phyloP scores from a whole-genome alignment of 2,888 invertebrate genomes.

The Clitarchus hookeri region DNA sequence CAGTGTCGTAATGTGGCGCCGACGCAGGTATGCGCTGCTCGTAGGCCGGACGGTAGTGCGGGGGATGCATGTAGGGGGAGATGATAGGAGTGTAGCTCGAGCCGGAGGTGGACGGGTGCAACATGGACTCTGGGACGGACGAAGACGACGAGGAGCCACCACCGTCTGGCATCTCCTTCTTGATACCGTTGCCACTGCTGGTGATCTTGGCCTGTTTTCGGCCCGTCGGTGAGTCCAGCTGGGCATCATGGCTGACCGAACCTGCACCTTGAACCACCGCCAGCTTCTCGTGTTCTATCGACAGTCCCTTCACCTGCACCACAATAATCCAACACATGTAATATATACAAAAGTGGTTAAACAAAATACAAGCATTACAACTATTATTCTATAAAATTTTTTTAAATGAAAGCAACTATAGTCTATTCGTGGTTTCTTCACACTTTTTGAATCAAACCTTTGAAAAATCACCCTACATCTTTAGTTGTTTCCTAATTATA shows the following conservation, averaged over 20 bases:
- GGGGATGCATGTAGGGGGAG: constrained; percentile 57
- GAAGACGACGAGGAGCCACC: constrained; percentile 18
- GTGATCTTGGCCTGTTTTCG: constrained; percentile 40
- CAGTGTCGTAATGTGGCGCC: constrained; percentile 43
- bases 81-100: constrained; percentile 57
- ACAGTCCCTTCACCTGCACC: constrained; percentile 72
- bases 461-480: too few relatives aligned
- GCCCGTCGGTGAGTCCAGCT: constrained; percentile 53
- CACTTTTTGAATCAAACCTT: too few relatives aligned
- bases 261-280: constrained; percentile 63
- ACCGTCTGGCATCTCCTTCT: constrained; percentile 46
- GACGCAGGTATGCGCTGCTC: constrained; percentile 54
- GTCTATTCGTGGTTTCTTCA: too few relatives aligned
- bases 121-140: constrained; percentile 30
- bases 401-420: too few relatives aligned
- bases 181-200: constrained; percentile 44
- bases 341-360: too few relatives aligned
- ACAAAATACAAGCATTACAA: too few relatives aligned
- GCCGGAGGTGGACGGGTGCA: constrained; percentile 46
- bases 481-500: too few relatives aligned
- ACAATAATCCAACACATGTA: too few relatives aligned
- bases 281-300: constrained; percentile 73
- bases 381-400: too few relatives aligned
- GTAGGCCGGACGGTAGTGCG: constrained; percentile 53
- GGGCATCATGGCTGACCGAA: constrained; percentile 51